A percentile compares a stretch with the other conserved stretches of the same genome.
Evolutionary conservation across 2,797 vertebrate genomes (phyloP).

Genomic region (Catamblyrhynchus diadema): DNA sequence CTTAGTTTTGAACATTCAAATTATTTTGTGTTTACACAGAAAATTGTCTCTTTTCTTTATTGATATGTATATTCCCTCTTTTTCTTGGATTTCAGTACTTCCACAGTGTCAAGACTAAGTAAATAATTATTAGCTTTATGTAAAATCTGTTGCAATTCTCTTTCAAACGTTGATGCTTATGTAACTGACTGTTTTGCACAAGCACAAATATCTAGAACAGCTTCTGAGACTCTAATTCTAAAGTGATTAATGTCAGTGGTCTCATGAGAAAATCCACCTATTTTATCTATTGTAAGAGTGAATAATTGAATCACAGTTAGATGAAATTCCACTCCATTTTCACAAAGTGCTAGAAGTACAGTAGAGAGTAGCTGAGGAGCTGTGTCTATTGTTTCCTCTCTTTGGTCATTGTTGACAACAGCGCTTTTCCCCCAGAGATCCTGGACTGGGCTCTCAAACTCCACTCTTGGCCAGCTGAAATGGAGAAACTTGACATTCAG

Average conservation of each 20-base stretch:
- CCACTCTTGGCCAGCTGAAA: neutral
- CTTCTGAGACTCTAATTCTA: neutral
- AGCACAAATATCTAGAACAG: neutral
- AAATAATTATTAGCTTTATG: neutral
- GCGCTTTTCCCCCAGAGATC: neutral
- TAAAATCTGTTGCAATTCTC: neutral
- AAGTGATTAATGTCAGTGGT: neutral
- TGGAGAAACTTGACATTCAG: neutral
- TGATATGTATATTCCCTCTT: neutral
- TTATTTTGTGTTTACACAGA: neutral
- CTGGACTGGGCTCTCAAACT: neutral
- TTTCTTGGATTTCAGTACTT: neutral
- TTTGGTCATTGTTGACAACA: neutral
- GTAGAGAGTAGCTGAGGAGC: neutral
- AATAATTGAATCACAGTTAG: neutral
- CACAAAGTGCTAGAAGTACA: neutral
- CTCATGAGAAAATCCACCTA: neutral
- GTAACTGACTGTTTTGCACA: neutral
- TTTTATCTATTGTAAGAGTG: neutral
- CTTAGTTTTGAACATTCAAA: neutral
- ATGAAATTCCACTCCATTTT: neutral
- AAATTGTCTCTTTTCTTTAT: neutral
- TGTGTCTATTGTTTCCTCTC: neutral
- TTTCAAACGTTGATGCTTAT: neutral
- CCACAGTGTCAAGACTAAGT: neutral